Conservation (phyloP, 2,797 vertebrate species). For the Scolopax rusticola region DNA sequence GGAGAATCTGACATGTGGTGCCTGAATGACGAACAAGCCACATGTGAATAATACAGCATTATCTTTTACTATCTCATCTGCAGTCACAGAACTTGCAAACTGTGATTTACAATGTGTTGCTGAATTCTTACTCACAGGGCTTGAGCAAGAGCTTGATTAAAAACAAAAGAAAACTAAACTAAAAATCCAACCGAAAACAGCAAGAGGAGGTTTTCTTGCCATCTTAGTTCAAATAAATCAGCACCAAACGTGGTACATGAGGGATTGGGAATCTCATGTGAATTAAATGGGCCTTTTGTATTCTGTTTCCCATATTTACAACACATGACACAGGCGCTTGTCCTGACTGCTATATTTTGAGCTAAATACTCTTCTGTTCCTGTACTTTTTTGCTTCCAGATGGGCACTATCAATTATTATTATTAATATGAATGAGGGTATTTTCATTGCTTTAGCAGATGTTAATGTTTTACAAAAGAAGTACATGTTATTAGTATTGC, state of each 20-base stretch:
- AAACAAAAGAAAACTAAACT: constrained; percentile 58
- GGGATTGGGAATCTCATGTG: not conserved
- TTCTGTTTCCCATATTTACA: constrained; percentile 45
- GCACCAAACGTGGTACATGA: not conserved
- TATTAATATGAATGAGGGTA: constrained; percentile 24
- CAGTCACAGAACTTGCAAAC: constrained; percentile 50
- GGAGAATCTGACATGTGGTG: constrained; percentile 45
- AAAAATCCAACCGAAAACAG: constrained; percentile 21
- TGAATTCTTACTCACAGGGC: constrained; percentile 43
- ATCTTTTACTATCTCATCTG: constrained; percentile 67
- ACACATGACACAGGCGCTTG: constrained; percentile 23
- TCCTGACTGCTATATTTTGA: not conserved
- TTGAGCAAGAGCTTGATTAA: constrained; percentile 64
- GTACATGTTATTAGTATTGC: not conserved
- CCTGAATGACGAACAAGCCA: constrained; percentile 52
- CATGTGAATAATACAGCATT: constrained; percentile 46
- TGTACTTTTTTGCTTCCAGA: not conserved
- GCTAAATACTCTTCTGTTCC: not conserved
- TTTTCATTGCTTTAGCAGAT: constrained; percentile 35
- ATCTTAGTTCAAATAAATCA: constrained; percentile 61
- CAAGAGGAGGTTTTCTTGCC: constrained; percentile 20
- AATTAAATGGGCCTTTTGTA: constrained; percentile 47
- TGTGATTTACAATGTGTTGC: constrained; percentile 65
- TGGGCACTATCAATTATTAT: not conserved
- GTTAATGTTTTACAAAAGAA: constrained; percentile 7